Base-by-base conservation (phyloP, 2,113 vertebrate species). In the Aegotheles bennettii region DNA sequence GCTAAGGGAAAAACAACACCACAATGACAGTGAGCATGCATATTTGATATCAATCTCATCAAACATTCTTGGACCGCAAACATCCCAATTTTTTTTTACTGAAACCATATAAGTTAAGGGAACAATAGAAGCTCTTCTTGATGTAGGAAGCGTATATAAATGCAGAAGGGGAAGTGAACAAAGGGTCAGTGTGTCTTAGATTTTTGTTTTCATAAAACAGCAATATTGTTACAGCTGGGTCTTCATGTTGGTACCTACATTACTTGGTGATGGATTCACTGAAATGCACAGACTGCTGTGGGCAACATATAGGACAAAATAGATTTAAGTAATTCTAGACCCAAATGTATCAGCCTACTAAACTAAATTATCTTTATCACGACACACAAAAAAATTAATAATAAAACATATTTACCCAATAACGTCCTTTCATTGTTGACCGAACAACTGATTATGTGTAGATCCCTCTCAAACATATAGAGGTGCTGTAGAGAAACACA, bases 381-480 rank as follows among this genome's bases (percentile, higher is more conserved):
- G 16, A 40, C 7, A n/a, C n/a, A 71, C 3, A 61, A 54, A 75
- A 84, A 63, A 48, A 26, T 0, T 38, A 79, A 48, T 35, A 9
- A 69, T 28, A 81, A 76, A 83, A 81, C 13, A 16, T 89, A 94
- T 98, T 99, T 98, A 99, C 99, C 99, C 92, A 99, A 93, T 90
- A 99, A 97, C 0, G 99, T 99, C 96, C 97, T 99, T 93, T 99
- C 99, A 71, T 91, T 98, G 97, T 99, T 99, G 91, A 99, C 81
- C 1, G 99, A 99, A 89, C 99, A 99, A 96, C 99, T 99, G 98
- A 99, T 98, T 92, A 99, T 97, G 92, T 89, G 97, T 70, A 99
- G 97, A 94, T 99, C 98, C 98, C 98, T 98, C 97, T 99, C 99
- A 97, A 99, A 99, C 31, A 98, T 98, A 97, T 99, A 99, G 68